Evolutionary conservation across 2,888 invertebrate species (phyloP).

Genomic region (Leptinotarsa peninsularis): DNA sequence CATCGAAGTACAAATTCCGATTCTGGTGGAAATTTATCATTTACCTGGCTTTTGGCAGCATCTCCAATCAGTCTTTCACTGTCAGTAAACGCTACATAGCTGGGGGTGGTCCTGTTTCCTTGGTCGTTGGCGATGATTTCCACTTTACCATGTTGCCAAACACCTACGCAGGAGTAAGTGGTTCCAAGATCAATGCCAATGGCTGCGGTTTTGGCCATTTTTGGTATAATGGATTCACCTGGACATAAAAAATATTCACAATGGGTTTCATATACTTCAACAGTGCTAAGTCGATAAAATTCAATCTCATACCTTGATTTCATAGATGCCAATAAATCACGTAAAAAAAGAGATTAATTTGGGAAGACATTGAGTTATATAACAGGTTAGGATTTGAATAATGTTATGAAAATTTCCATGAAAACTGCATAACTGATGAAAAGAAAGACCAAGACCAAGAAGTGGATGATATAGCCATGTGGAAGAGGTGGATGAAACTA

Average conservation of each 20-base stretch:
- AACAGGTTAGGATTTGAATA: no score
- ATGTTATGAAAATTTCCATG: no score
- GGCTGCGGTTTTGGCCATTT: slow-evolving; percentile 54
- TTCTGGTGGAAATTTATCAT: not conserved
- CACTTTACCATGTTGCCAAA: slow-evolving; percentile 85
- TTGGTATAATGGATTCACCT: slow-evolving; percentile 20
- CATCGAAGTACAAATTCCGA: no score
- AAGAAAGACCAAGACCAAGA: no score
- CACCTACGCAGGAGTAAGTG: slow-evolving; percentile 88
- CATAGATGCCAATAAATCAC: no score
- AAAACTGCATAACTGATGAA: no score
- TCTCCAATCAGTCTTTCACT: slow-evolving; percentile 87
- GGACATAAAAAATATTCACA: not conserved
- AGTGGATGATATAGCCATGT: no score
- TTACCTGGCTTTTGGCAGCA: slow-evolving; percentile 85
- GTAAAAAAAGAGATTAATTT: no score
- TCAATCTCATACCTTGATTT: no score
- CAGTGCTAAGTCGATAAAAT: not conserved
- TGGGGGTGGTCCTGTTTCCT: slow-evolving; percentile 88
- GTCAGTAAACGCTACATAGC: slow-evolving; percentile 89
- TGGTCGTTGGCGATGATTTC: slow-evolving; percentile 91
- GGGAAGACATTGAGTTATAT: no score
- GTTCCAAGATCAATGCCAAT: slow-evolving; percentile 78
- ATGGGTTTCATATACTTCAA: not conserved
- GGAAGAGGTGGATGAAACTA: no score